Evolutionary conservation across 2,113 vertebrate species (phyloP).

Genomic region (Rhea pennata): DNA sequence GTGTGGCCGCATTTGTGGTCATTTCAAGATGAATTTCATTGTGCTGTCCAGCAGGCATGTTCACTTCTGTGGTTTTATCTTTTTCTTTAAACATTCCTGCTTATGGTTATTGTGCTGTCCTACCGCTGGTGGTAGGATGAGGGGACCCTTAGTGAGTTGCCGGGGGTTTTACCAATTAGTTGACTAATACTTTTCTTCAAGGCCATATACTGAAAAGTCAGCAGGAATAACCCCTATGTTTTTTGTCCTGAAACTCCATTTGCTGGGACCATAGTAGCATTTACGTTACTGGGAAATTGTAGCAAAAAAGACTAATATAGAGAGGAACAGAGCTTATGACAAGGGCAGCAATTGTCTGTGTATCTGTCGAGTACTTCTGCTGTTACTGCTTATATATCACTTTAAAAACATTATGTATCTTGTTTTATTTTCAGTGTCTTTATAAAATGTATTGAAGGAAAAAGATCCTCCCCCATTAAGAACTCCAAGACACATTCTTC

Average conservation of each 20-base stretch:
- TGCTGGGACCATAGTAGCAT: too few relatives aligned
- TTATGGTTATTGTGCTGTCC: not conserved
- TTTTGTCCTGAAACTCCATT: not conserved
- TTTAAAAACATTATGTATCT: not conserved
- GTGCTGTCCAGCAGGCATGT: fast-evolving
- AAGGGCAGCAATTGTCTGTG: not conserved
- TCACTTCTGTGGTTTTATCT: not conserved
- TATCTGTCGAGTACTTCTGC: not conserved
- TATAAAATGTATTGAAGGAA: not conserved
- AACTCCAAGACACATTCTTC: not conserved
- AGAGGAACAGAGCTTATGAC: not conserved
- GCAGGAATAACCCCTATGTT: not conserved
- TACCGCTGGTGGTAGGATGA: not conserved
- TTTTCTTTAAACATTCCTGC: not conserved
- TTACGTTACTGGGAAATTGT: not conserved
- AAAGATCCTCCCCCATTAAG: not conserved
- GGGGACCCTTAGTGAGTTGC: not conserved
- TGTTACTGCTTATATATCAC: not conserved
- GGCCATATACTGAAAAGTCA: not conserved
- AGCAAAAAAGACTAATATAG: not conserved
- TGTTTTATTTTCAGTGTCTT: not conserved
- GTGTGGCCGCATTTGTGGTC: not conserved
- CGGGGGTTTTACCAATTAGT: not conserved
- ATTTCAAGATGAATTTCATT: not conserved
- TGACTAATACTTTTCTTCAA: not conserved